These are phyloP conservation scores for Epinotia brunnichana DNA, from an alignment of 2,888 invertebrate species.

Conservation along the genomic window DNA sequence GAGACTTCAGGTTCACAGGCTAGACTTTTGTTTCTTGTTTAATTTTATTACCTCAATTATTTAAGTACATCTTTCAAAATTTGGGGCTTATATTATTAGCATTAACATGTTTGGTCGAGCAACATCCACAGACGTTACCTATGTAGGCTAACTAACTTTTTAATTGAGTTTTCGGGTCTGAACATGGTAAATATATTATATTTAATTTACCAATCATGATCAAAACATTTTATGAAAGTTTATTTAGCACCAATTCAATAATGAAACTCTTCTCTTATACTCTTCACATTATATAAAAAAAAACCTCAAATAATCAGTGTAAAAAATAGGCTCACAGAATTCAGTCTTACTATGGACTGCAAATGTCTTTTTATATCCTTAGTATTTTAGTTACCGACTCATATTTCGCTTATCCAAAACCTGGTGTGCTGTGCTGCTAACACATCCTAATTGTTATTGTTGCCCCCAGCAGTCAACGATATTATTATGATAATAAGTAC, in stretches of 20 bases:
- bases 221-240: neutral
- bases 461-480: slow-evolving; percentile 37
- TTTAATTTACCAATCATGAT: too few relatives aligned
- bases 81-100: neutral
- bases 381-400: neutral
- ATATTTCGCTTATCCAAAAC: neutral
- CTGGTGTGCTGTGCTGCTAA: too few relatives aligned
- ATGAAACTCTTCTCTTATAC: neutral
- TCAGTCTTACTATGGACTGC: neutral
- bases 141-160: too few relatives aligned
- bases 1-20: neutral
- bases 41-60: neutral
- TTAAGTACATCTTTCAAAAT: neutral
- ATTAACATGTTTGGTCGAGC: too few relatives aligned
- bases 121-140: too few relatives aligned
- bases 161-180: too few relatives aligned
- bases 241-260: neutral
- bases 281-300: too few relatives aligned
- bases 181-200: too few relatives aligned
- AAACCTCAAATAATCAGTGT: neutral
- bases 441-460: neutral
- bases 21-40: neutral
- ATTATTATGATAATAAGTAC: slow-evolving; percentile 89
- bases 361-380: neutral
- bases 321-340: neutral